Conservation (phyloP, 2,113 vertebrate genomes). For the Aegotheles bennettii region DNA sequence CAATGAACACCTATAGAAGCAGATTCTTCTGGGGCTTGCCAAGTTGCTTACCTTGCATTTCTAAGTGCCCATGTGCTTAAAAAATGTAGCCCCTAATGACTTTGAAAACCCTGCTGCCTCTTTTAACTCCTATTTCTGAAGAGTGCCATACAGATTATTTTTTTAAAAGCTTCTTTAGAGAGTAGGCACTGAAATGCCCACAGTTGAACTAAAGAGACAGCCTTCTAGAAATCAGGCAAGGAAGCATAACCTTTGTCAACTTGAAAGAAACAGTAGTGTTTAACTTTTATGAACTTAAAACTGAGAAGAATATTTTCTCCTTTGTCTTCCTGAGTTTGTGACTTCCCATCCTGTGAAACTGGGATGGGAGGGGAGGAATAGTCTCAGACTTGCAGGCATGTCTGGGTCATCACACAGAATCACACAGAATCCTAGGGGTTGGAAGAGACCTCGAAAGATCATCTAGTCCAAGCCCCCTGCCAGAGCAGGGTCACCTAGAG, state of each 20-base stretch:
- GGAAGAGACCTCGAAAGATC: too few species aligned
- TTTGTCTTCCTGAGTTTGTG: neutral
- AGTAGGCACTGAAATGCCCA: neutral
- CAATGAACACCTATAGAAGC: neutral
- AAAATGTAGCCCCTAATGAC: neutral
- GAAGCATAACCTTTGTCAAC: neutral
- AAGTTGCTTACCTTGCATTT: neutral
- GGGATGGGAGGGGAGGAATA: neutral
- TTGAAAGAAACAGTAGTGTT: neutral
- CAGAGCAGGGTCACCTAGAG: too few species aligned
- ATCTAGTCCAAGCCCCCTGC: too few species aligned
- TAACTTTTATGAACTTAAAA: neutral
- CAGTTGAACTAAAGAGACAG: neutral
- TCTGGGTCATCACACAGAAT: too few species aligned
- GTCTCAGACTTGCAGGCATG: neutral
- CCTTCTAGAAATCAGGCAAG: neutral
- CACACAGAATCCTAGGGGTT: too few species aligned
- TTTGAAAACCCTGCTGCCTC: neutral
- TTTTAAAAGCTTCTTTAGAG: neutral
- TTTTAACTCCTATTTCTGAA: neutral
- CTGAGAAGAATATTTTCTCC: neutral
- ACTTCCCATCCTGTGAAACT: neutral
- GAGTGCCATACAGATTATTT: neutral
- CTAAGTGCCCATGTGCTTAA: neutral
- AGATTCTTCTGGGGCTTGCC: neutral